Evolutionary conservation across 1,140 invertebrate genomes (phyloP).

Genomic region (Drosophila tropicalis): DNA sequence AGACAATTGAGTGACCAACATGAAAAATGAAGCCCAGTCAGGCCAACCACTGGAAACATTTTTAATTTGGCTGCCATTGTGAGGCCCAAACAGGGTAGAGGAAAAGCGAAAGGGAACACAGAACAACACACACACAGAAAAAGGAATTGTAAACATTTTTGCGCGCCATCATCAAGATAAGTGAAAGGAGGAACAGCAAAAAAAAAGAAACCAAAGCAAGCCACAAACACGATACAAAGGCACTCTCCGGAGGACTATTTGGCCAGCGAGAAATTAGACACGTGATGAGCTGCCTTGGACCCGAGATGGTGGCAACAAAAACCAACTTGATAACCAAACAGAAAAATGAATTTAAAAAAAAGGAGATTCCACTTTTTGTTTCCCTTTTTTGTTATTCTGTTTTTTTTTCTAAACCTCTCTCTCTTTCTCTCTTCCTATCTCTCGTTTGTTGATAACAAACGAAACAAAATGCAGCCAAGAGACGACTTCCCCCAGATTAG

Average conservation of each 20-base stretch:
- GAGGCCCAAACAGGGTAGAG: slow-evolving; percentile 11
- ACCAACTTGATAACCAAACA: slow-evolving; percentile 55
- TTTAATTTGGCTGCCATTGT: slow-evolving; percentile 75
- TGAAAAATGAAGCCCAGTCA: slow-evolving; percentile 71
- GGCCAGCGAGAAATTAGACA: slow-evolving; percentile 78
- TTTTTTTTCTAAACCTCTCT: not conserved
- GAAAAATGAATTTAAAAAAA: slow-evolving; percentile 21
- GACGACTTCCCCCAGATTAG: slow-evolving; percentile 54
- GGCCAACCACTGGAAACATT: slow-evolving; percentile 57
- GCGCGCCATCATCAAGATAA: slow-evolving; percentile 77
- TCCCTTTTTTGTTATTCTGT: slow-evolving; percentile 18
- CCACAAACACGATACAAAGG: slow-evolving; percentile 33
- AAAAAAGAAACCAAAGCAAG: slow-evolving; percentile 13
- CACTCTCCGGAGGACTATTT: slow-evolving; percentile 63
- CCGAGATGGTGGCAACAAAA: slow-evolving; percentile 71
- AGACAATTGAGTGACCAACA: slow-evolving; percentile 78
- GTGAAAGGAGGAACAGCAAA: slow-evolving; percentile 15
- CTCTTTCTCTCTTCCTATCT: not conserved
- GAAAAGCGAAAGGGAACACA: not conserved
- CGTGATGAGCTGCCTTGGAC: slow-evolving; percentile 56
- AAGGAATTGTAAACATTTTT: slow-evolving; percentile 80
- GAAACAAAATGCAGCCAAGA: slow-evolving; percentile 44
- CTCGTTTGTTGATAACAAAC: not conserved
- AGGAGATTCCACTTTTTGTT: slow-evolving; percentile 49
- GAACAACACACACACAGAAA: slow-evolving; percentile 30